phyloP scores from a whole-genome alignment of 2,797 vertebrate genomes.

The Gorsachius magnificus region DNA sequence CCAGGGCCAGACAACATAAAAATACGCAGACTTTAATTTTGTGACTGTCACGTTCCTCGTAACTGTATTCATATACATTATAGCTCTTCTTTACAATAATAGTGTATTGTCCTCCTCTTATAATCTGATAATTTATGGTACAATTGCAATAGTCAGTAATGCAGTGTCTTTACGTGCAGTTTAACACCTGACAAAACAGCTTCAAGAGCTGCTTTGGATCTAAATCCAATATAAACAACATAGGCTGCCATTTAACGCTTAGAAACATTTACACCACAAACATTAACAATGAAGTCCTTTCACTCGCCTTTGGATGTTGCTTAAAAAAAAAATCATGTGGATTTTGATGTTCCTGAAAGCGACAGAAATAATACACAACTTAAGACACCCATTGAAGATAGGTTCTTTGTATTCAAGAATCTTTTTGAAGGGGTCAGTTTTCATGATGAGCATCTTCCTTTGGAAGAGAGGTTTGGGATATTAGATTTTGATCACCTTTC shows the following conservation, averaged over 20 bases:
- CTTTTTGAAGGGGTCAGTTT: background rate
- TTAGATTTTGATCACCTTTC: background rate
- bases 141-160: slow-evolving; percentile 5
- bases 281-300: slow-evolving; percentile 50
- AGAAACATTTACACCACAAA: slow-evolving; percentile 39
- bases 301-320: background rate
- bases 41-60: background rate
- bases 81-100: background rate
- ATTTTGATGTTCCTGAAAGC: background rate
- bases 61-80: background rate
- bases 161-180: background rate
- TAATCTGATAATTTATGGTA: background rate
- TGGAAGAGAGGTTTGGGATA: background rate
- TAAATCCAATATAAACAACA: slow-evolving; percentile 48
- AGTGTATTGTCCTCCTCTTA: background rate
- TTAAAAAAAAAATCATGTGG: background rate
- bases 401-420: background rate
- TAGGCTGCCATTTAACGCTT: slow-evolving; percentile 26
- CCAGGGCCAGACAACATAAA: background rate
- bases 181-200: slow-evolving; percentile 65
- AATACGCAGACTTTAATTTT: background rate
- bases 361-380: background rate
- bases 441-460: background rate
- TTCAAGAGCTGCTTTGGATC: slow-evolving; percentile 44
- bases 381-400: background rate